Evolutionary conservation across 2,888 invertebrate species (phyloP), one percentile per base, ranked within the genome.

Genomic region (Nasonovia ribisnigri): DNA sequence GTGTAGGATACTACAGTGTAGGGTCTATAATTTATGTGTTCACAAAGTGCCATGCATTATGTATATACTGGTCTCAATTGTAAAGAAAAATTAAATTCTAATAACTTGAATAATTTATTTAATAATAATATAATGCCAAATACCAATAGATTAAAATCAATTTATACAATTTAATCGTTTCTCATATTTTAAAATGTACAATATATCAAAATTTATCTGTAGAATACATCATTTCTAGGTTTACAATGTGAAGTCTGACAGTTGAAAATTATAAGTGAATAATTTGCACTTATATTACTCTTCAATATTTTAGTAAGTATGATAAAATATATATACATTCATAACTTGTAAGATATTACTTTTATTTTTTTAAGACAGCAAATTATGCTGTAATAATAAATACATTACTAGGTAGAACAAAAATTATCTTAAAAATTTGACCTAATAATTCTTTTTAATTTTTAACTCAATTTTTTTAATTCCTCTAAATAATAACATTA

Each of bases 271-370:
- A 46, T 48, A 84, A 10, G n/a, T 86, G 0, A 60, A 26, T 16
- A 60, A 43, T 10, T 60, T 43, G 43, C 20, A 60, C 60, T 20
- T n/a, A 2, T 13, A 60, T 57, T 91, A 57, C 86, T 57, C 57
- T 91, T 84, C 91, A 46, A 1, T 86, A 42, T 51, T 77, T 91
- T 90, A 84, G 91, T 91, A 86, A 91, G 91, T 91, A 91, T n/a
- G 36, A 43, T 20, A 6, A 77, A 77, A 77, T 77, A 77, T 36
- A 0, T 77, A 77, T n/a, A n/a, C 1, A 67, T 67, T 67, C n/a
- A 36, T 67, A 16, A 16, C n/a, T 67, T n/a, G n/a, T 67, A 67
- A 67, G 13, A 67, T 67, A 67, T 67, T 54, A 67, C 16, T n/a
- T 67, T 67, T n/a, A 60, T 60, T 60, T 60, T 60, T 67, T n/a